Base-by-base conservation (phyloP, 2,888 invertebrate genomes). In the Eilema sororculum region DNA sequence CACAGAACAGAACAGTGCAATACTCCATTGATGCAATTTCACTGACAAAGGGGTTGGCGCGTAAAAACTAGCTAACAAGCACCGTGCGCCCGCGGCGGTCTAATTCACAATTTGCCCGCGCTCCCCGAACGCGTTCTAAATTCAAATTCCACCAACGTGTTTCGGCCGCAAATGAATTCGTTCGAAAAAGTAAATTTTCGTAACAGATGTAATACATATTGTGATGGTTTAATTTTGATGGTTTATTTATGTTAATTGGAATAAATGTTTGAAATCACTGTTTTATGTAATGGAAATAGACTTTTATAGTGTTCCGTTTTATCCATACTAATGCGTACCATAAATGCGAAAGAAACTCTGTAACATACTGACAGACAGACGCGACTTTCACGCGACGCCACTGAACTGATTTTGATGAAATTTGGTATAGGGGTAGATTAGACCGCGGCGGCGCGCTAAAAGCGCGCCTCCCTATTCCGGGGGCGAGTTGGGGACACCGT, bases 21-120 rank as follows among this genome's bases (percentile, higher is more conserved):
- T 81, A 83, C 74, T 67, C 73, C 86, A 89, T 88, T 92, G 93
- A 93, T 93, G 89, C 89, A 90, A 93, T 93, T 89, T 84, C 85
- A 79, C 85, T 77, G 86, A 90, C 94, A 93, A 93, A 93, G 93
- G 93, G 92, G 91, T 90, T 89, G 89, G 88, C 84, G 82, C 81
- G 91, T 90, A 93, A 94, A 93, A 94, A 94, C 94, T 93, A 93
- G 87, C 93, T 93, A 94, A 94, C 94, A 91, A 94, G 92, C 92
- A 84, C 88, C 85, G 85, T 89, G 89, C 91, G 91, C 93, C 90
- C 89, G 91, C 90, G 85, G 86, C 86, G 85, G 82, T 86, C 92
- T 93, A 93, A 93, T 93, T 91, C 93, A 91, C 93, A 93, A 93
- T 93, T 93, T 90, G 91, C 86, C 84, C 85, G 85, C 88, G 88